Base-by-base conservation (phyloP, 2,113 vertebrate genomes). In the Lepidothrix coronata region DNA sequence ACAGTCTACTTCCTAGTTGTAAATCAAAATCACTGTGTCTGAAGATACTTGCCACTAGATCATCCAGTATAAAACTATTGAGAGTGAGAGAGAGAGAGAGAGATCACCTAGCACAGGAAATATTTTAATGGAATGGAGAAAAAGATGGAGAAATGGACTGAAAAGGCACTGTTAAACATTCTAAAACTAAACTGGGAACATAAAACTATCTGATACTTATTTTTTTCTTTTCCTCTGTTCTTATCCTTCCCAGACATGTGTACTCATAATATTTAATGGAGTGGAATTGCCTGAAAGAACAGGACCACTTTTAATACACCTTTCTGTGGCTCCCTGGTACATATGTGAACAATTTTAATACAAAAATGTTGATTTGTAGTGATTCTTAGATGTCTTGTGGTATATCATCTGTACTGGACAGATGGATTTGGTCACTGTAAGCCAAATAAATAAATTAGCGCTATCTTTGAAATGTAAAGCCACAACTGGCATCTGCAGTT, bases 391-490 rank as follows among this genome's bases (percentile, higher is more conserved):
- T 4, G 0, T 94, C 85, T 93, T 79, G 90, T 55, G 74, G 95
- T 96, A 82, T 95, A 92, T 97, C 91, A 93, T 95, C 94, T 96
- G 90, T 81, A 72, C 87, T 14, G 85, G 95, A 89, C 97, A 95
- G 96, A 97, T 96, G 97, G 97, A 96, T 96, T 96, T 2, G 80
- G 94, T 97, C 96, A 95, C 74, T 88, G 91, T 83, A 96, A 97
- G 93, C 71, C 93, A 98, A 98, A 97, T 97, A 98, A 98, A 97
- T 98, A 97, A 97, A 97, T 97, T 96, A 96, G 82, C 14, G 18
- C 93, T 96, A 96, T 96, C 96, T 97, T 97, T 97, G 97, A 97
- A 97, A 97, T 97, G 95, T 90, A 97, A 95, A 97, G 94, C 95
- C 78, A 91, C 81, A 73, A 91, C 93, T 97, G 96, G 96, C 94